Evolutionary conservation across 2,888 invertebrate genomes (phyloP), one percentile per base, ranked within the genome.

Genomic region (Ephialtes manifestator): DNA sequence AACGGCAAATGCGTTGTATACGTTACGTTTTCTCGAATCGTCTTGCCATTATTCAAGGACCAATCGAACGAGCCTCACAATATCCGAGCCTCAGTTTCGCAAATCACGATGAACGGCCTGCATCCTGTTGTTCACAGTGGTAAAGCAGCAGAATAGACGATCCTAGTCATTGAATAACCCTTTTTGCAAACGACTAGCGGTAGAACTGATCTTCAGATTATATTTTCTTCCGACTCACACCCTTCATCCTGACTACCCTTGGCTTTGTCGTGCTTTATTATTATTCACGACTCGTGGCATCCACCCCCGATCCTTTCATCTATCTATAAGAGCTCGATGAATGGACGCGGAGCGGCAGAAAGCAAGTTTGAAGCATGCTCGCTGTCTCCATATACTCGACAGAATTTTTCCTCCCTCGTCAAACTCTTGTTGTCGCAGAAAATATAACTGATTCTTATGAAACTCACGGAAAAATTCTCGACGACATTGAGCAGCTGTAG

Each of bases 401-500:
- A 51, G 53, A 28, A 10, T 0, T 10, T 63, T 68, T 13, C 77
- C 46, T 58, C 18, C 58, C 35, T 75, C 46, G 15, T 7, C 31
- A 31, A 24, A 67, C 20, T 4, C 13, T 13, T n/a, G 24, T 55
- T 39, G 31, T 58, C 55, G 20, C 15, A 43, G n/a, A 55, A 77
- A 39, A 65, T 43, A 71, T 15, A 20, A 35, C n/a, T 28, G 55
- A 74, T 67, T 67, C 67, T 53, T 67, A 74, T 15, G 35, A 63
- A 81, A 76, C 55, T 63, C 24, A 63, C 60, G 76, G 63, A 63
- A 75, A 72, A 67, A 24, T 55, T 24, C 24, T 11, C 24, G 24
- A 35, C 76, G 4, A 13, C 7, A 10, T 8, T 7, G 20, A 20
- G 51, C 82, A 77, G 82, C 75, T 83, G 82, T 65, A 28, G 4